Percentiles rank a stretch among this genome's conserved stretches.
These are phyloP conservation scores for Oasisia sp. DNA, from an alignment of 2,888 invertebrate species.

Conservation along the genomic window DNA sequence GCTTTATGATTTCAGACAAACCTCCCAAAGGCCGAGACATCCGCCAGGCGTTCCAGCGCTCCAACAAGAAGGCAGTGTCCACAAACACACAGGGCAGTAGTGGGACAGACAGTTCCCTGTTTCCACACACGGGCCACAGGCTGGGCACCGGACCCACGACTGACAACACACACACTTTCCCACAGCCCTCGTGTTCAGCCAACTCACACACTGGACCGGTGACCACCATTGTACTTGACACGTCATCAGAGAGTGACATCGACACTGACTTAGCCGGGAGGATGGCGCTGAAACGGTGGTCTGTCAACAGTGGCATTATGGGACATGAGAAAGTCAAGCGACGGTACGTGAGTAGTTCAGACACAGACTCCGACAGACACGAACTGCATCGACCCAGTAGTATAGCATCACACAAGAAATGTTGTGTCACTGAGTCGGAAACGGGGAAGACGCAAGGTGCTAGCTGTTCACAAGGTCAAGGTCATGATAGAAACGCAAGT, in stretches of 20 bases:
- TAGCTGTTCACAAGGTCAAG: background rate
- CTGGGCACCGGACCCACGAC: background rate
- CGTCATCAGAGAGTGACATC: background rate
- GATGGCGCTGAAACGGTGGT: background rate
- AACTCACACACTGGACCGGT: background rate
- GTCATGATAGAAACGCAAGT: background rate
- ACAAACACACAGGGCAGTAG: background rate
- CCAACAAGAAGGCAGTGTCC: background rate
- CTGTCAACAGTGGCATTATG: constrained; percentile 5
- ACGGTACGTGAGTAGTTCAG: background rate
- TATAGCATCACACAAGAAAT: background rate
- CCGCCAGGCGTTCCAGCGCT: background rate
- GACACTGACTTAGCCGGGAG: background rate
- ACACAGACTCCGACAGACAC: background rate
- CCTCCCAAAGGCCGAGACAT: background rate
- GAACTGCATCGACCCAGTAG: background rate
- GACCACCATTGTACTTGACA: background rate
- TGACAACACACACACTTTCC: background rate
- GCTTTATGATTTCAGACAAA: background rate
- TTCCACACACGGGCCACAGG: background rate
- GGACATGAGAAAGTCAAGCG: background rate
- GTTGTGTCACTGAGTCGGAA: background rate
- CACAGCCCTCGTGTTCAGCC: background rate
- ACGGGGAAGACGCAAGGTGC: background rate
- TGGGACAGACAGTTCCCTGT: background rate